Evolutionary conservation across 2,888 invertebrate species (phyloP).

Genomic region (Anodontia alba): DNA sequence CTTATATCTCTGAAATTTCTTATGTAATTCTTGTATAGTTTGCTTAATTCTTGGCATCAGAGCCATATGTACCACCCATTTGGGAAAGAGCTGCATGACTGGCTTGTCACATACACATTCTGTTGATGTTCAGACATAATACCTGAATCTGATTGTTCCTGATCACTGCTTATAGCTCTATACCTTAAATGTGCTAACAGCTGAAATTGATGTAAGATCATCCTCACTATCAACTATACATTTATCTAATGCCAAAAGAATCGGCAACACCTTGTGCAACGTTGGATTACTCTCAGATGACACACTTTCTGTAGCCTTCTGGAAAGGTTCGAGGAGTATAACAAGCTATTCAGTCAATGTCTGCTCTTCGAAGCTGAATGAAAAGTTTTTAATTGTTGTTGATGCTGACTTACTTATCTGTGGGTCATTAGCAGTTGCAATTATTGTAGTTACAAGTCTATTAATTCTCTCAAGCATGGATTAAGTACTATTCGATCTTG

Average conservation of each 20-base stretch:
- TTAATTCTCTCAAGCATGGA: slow-evolving; percentile 37
- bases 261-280: slow-evolving; percentile 12
- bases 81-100: no score
- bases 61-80: no score
- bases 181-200: no score
- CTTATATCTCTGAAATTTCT: no score
- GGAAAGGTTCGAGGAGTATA: not conserved
- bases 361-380: not conserved
- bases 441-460: slow-evolving; percentile 24
- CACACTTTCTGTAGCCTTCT: slow-evolving; percentile 20
- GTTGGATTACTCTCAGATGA: slow-evolving; percentile 20
- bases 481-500: slow-evolving; percentile 41
- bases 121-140: no score
- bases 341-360: not conserved
- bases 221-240: not conserved
- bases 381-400: not conserved
- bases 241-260: not conserved
- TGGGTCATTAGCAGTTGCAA: slow-evolving; percentile 31
- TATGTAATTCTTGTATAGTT: no score
- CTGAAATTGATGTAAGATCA: not conserved
- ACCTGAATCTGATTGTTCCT: no score
- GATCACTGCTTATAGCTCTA: no score
- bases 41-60: no score
- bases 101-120: no score
- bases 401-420: not conserved